A percentile compares a stretch with the other conserved stretches of the same genome.
These are phyloP conservation scores for Syngnathus typhle DNA, from an alignment of 2,113 vertebrate species.

Conservation along the genomic window DNA sequence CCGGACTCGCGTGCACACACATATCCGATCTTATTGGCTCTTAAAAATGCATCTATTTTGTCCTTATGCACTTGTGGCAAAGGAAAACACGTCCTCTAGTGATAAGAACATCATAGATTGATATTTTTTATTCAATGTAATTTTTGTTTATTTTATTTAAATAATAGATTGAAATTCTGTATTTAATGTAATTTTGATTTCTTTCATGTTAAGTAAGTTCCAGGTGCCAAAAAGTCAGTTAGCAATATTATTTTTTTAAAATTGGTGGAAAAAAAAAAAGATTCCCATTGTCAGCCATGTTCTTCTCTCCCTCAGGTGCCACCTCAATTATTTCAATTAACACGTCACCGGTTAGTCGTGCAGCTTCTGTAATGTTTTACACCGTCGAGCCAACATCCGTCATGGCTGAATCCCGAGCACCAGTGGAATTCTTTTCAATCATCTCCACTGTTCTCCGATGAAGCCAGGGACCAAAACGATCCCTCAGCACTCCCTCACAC, in stretches of 20 bases:
- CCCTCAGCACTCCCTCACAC: slow-evolving; percentile 31
- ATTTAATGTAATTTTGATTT: no score
- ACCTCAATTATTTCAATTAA: slow-evolving; percentile 60
- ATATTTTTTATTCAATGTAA: no score
- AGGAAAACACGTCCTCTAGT: no score
- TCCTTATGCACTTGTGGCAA: slow-evolving; percentile 7
- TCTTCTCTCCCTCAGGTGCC: slow-evolving; percentile 40
- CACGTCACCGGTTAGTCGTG: slow-evolving; percentile 64
- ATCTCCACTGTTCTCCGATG: slow-evolving; percentile 21
- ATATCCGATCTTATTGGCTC: background rate
- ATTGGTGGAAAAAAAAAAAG: background rate
- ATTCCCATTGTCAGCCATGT: background rate
- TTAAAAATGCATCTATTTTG: slow-evolving; percentile 37
- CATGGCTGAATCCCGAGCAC: slow-evolving; percentile 29
- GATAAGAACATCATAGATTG: no score
- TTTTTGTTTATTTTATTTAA: no score
- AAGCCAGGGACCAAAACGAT: slow-evolving; percentile 38
- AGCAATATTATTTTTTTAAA: no score
- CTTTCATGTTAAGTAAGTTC: no score
- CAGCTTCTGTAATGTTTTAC: slow-evolving; percentile 52
- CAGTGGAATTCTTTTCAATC: slow-evolving; percentile 60
- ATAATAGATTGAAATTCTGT: no score
- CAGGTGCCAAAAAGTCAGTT: background rate
- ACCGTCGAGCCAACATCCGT: slow-evolving; percentile 43
- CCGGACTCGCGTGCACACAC: slow-evolving; percentile 8